Evolutionary conservation across 2,113 vertebrate species (phyloP), one percentile per base, ranked within the genome.

Genomic region (Toxotes chatareus): DNA sequence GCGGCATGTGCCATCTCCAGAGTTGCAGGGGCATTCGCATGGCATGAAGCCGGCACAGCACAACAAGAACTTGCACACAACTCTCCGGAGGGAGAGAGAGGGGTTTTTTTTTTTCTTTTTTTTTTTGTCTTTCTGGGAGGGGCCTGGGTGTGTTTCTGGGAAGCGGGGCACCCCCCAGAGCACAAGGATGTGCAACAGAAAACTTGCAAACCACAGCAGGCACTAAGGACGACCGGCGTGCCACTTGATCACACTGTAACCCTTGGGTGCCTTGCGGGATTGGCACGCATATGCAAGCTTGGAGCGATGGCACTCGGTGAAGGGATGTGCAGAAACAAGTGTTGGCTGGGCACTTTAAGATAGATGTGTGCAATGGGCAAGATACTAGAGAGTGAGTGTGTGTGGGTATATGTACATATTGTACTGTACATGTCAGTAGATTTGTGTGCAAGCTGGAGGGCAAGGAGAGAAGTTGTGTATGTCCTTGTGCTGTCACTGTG

Each of bases 141-240:
- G 31, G 51, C 46, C 38, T 60, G 75, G 19, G 63, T 38, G 72
- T 57, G 67, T 86, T 86, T 53, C 63, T 73, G 80, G 60, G 86
- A 46, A 76, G 75, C 23, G 36, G 76, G 80, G 47, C 59, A 59
- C 80, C 81, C 79, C 76, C 79, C 76, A 80, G 77, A 89, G 83
- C 70, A 79, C 71, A 67, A 47, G 67, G 79, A 85, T 71, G 66
- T 87, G 75, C 67, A 83, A 71, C 76, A 53, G 51, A 80, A 86
- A 75, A 79, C 81, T 64, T 76, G 88, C 76, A 74, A 78, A 61
- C 66, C 73, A 66, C 75, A 85, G 80, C 78, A 77, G 73, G 80
- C 40, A 80, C 31, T 38, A 32, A 44, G 62, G 55, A 74, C 59
- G 64, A 56, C 46, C 23, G 7, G 40, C 73, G 44, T 74, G 88